Evolutionary conservation across 1,140 invertebrate genomes (phyloP).

Genomic region (Lasaia peninsularis): DNA sequence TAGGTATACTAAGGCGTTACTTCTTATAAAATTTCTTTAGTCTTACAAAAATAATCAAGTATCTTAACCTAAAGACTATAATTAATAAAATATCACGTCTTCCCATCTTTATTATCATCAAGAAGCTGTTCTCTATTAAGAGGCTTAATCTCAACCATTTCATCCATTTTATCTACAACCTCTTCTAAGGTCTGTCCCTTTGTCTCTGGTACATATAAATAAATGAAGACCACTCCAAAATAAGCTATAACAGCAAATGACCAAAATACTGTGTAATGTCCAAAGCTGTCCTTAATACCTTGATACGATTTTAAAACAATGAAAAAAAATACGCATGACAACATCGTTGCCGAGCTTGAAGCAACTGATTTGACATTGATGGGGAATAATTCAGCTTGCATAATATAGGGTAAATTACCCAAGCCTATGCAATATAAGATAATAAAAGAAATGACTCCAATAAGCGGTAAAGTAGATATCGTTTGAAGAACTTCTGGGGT

Average conservation of each 20-base stretch:
- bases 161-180: conserved; percentile 75
- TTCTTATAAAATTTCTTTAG: no score
- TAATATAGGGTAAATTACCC: conserved; percentile 79
- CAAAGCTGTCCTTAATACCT: conserved; percentile 73
- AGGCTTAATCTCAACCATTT: conserved; percentile 33
- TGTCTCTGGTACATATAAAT: conserved; percentile 84
- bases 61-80: background rate
- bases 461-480: conserved; percentile 74
- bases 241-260: conserved; percentile 78
- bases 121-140: conserved; percentile 35
- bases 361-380: conserved; percentile 80
- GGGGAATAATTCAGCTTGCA: conserved; percentile 81
- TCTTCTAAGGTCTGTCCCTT: conserved; percentile 84
- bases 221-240: conserved; percentile 78
- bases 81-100: background rate
- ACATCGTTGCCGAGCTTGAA: conserved; percentile 59
- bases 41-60: no score
- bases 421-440: conserved; percentile 78
- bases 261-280: conserved; percentile 78
- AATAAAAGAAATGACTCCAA: conserved; percentile 79
- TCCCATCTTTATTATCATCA: background rate
- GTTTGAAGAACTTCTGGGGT: conserved; percentile 41
- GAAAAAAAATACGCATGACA: conserved; percentile 71
- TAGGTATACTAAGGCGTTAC: no score
- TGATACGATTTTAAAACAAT: conserved; percentile 78